These are phyloP conservation scores for Pedetes capensis DNA, from an alignment of 2,113 vertebrate genomes.

Conservation along the genomic window DNA sequence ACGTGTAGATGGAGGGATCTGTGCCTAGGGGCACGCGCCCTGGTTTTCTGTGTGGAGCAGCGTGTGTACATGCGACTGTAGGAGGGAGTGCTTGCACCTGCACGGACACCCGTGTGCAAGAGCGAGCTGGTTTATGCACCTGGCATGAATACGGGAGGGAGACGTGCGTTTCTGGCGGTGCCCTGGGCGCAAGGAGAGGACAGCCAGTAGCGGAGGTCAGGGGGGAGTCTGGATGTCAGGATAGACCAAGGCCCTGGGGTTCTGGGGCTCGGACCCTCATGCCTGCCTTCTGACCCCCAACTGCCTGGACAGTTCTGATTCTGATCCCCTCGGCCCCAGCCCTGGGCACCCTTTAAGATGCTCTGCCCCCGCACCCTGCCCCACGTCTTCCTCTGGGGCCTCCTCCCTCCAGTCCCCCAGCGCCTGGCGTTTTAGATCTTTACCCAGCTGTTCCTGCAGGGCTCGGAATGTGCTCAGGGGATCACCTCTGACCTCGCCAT, in stretches of 20 bases:
- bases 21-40: background rate
- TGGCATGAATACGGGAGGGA: too few species aligned
- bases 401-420: background rate
- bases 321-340: background rate
- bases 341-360: background rate
- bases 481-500: rapidly evolving
- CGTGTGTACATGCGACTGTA: background rate
- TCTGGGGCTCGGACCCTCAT: background rate
- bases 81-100: background rate
- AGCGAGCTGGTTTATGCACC: background rate
- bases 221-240: background rate
- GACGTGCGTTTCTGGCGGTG: too few species aligned
- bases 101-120: background rate
- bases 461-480: rapidly evolving
- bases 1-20: background rate
- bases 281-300: too few species aligned
- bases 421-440: background rate
- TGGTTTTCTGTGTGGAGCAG: background rate
- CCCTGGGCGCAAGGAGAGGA: background rate
- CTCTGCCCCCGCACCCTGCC: too few species aligned
- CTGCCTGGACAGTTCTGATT: background rate
- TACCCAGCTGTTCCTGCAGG: too few species aligned
- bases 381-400: background rate
- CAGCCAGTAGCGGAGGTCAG: background rate
- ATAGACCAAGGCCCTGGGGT: background rate